Percentiles rank a stretch among this genome's conserved stretches.
These are phyloP conservation scores for Enhydra lutris DNA, from an alignment of 2,113 vertebrate species.

Conservation along the genomic window DNA sequence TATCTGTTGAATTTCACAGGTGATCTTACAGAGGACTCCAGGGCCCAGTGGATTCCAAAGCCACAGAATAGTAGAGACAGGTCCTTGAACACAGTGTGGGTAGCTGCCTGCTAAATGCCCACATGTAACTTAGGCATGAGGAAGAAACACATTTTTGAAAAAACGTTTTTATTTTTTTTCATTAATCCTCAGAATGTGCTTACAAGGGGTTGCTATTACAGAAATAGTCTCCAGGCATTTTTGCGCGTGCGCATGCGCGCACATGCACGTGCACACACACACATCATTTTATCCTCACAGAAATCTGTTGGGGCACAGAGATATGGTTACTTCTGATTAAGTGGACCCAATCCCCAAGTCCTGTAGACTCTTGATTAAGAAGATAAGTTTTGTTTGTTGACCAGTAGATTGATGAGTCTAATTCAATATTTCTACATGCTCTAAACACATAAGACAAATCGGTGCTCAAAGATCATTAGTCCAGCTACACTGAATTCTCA, in stretches of 20 bases:
- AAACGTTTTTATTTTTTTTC: not conserved
- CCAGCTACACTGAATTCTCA: not conserved
- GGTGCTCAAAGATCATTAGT: not conserved
- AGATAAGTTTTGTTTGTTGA: not conserved
- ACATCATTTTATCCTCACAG: not conserved
- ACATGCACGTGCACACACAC: too few species aligned
- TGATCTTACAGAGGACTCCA: not conserved
- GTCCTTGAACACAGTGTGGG: not conserved
- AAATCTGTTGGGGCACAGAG: not conserved
- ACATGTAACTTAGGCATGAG: not conserved
- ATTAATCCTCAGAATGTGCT: not conserved
- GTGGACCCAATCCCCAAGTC: not conserved
- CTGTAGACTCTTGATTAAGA: not conserved
- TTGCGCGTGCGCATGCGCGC: rapidly evolving
- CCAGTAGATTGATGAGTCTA: not conserved
- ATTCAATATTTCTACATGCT: not conserved
- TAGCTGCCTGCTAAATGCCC: not conserved
- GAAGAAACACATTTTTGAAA: not conserved
- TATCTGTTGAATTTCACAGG: not conserved
- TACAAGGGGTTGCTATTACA: not conserved
- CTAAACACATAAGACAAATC: not conserved
- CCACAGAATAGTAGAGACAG: not conserved
- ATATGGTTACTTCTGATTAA: not conserved
- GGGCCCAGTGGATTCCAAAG: not conserved
- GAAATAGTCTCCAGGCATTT: not conserved